These are phyloP conservation scores for Drosophila suzukii DNA, from an alignment of 1,140 invertebrate genomes.

Conservation along the genomic window DNA sequence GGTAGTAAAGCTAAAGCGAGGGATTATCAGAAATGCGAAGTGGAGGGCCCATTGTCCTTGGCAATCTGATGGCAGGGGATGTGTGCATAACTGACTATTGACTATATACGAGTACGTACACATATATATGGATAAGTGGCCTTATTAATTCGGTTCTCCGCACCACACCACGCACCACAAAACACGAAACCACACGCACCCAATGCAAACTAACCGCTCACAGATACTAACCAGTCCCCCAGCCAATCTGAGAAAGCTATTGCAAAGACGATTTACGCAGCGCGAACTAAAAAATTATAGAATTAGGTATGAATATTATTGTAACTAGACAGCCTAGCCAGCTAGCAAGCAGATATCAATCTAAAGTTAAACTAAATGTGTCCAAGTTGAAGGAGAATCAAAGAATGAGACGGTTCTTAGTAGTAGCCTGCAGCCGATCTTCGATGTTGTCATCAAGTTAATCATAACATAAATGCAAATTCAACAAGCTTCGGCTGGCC, in stretches of 20 bases:
- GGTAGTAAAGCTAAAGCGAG: slow-evolving; percentile 2
- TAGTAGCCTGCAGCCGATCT: slow-evolving; percentile 33
- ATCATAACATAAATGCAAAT: slow-evolving; percentile 37
- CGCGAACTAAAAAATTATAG: slow-evolving; percentile 29
- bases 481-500: slow-evolving; percentile 63
- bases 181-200: slow-evolving; percentile 32
- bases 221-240: slow-evolving; percentile 25
- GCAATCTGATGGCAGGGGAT: slow-evolving; percentile 8
- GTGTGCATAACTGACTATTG: slow-evolving; percentile 60
- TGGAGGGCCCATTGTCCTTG: slow-evolving; percentile 2
- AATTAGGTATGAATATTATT: slow-evolving; percentile 32
- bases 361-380: slow-evolving; percentile 23
- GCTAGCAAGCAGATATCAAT: slow-evolving; percentile 29
- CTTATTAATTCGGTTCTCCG: slow-evolving; percentile 78
- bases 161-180: slow-evolving; percentile 55
- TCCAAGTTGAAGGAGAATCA: slow-evolving; percentile 25
- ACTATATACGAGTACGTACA: slow-evolving; percentile 49
- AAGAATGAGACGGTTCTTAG: slow-evolving; percentile 29
- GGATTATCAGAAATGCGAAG: slow-evolving; percentile 42
- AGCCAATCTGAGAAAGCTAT: slow-evolving; percentile 25
- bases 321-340: slow-evolving; percentile 9
- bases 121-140: slow-evolving; percentile 73
- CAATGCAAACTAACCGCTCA: slow-evolving; percentile 15
- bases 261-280: slow-evolving; percentile 20
- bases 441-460: slow-evolving; percentile 46